phyloP scores from a whole-genome alignment of 2,888 invertebrate species.

The Mystacides longicornis region DNA sequence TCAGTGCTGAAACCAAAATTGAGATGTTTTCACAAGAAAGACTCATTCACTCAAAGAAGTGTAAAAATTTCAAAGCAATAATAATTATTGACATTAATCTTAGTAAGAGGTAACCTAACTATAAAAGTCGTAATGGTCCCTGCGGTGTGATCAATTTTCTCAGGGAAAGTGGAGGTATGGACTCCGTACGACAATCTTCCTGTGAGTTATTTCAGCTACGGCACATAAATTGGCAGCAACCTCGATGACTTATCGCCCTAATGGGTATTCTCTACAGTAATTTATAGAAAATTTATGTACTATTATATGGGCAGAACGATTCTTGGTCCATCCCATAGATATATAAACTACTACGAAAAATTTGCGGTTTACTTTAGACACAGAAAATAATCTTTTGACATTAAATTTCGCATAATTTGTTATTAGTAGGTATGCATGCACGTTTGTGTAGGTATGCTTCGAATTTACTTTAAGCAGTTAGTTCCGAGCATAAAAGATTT shows the following conservation, averaged over 20 bases:
- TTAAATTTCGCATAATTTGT: too few relatives aligned
- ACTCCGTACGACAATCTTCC: not conserved
- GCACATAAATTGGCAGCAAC: not conserved
- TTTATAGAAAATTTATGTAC: not conserved
- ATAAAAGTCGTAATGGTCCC: not conserved
- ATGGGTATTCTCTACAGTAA: slow-evolving; percentile 1
- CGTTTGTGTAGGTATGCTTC: too few relatives aligned
- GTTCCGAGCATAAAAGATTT: too few relatives aligned
- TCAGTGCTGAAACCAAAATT: too few relatives aligned
- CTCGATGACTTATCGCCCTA: not conserved
- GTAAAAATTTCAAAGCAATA: not conserved
- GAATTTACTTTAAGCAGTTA: too few relatives aligned
- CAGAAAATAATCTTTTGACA: too few relatives aligned
- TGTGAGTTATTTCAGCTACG: not conserved
- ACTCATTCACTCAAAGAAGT: not conserved
- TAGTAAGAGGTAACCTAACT: too few relatives aligned
- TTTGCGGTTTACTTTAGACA: too few relatives aligned
- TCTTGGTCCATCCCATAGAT: too few relatives aligned
- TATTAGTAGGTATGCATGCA: too few relatives aligned
- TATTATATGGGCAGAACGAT: not conserved
- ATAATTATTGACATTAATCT: not conserved
- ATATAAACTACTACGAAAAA: too few relatives aligned
- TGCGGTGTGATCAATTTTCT: not conserved
- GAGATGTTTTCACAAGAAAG: not conserved
- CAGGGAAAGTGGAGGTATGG: not conserved